Evolutionary conservation across 2,888 invertebrate species (phyloP).

Genomic region (Lycocerus yunnanus): DNA sequence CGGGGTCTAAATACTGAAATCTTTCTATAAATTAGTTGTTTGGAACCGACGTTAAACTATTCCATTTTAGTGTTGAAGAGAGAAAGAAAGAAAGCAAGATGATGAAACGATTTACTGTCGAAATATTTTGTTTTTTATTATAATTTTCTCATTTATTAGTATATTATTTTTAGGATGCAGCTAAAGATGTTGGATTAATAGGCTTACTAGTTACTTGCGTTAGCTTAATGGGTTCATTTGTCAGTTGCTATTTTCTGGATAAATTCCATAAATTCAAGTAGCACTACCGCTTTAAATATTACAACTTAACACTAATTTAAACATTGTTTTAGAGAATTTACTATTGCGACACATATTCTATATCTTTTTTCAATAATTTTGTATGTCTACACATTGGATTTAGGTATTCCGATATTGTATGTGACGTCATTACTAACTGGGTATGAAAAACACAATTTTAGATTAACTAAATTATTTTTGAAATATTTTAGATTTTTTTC

Average conservation of each 20-base stretch:
- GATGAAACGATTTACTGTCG: no score
- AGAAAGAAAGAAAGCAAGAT: no score
- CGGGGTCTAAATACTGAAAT: no score
- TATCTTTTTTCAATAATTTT: neutral
- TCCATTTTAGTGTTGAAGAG: no score
- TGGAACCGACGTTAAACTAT: no score
- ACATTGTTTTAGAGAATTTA: neutral
- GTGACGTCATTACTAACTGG: neutral
- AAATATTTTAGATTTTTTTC: conserved; percentile 86
- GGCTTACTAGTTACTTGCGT: neutral
- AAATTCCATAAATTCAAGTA: neutral
- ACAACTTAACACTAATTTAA: neutral
- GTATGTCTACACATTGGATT: neutral
- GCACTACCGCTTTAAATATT: neutral
- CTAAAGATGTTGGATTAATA: neutral
- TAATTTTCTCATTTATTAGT: no score
- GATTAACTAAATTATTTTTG: neutral
- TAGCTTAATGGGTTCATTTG: neutral
- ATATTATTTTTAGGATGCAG: neutral
- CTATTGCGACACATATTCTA: neutral
- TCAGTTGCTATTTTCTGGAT: neutral
- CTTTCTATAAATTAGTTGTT: no score
- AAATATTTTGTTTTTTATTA: no score
- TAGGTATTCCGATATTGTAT: neutral
- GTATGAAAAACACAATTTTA: neutral